Percentiles rank a stretch among this genome's conserved stretches.
Evolutionary conservation across 2,797 vertebrate genomes (phyloP).

Genomic region (Darevskia nairensis): DNA sequence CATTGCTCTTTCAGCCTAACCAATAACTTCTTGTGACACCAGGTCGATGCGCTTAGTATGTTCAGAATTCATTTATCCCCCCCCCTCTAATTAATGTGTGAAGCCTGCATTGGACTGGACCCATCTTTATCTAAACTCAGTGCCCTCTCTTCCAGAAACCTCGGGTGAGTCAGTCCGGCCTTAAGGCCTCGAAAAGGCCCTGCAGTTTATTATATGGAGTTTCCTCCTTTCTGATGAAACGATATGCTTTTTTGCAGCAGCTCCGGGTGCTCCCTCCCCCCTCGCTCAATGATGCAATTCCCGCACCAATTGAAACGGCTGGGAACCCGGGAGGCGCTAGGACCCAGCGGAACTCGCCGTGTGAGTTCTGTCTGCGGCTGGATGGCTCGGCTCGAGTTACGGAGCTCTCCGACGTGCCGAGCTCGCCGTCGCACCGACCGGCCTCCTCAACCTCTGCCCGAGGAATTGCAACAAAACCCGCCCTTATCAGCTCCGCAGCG

Average conservation of each 20-base stretch:
- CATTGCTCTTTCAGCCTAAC: not conserved
- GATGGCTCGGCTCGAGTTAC: not conserved
- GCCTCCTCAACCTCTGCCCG: too few relatives aligned
- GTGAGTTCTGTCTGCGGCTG: not conserved
- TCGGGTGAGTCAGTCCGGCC: not conserved
- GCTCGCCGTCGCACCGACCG: not conserved
- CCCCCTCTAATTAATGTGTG: too few relatives aligned
- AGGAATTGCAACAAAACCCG: not conserved
- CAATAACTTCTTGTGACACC: not conserved
- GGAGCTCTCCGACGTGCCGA: not conserved
- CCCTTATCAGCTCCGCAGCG: not conserved
- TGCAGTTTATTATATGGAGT: not conserved
- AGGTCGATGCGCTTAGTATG: not conserved
- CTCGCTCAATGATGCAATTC: slow-evolving; percentile 43
- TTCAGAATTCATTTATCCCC: too few relatives aligned
- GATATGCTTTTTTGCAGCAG: slow-evolving; percentile 35
- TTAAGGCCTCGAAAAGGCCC: not conserved
- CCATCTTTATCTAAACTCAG: not conserved
- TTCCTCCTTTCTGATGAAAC: slow-evolving; percentile 65
- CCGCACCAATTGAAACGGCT: slow-evolving; percentile 35
- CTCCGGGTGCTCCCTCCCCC: slow-evolving; percentile 18
- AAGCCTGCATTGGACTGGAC: too few relatives aligned
- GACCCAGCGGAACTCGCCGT: slow-evolving; percentile 38
- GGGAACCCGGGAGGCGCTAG: not conserved
- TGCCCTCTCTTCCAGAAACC: not conserved